Base-by-base conservation (phyloP, 2,113 vertebrate genomes). In the Clarias batrachus region DNA sequence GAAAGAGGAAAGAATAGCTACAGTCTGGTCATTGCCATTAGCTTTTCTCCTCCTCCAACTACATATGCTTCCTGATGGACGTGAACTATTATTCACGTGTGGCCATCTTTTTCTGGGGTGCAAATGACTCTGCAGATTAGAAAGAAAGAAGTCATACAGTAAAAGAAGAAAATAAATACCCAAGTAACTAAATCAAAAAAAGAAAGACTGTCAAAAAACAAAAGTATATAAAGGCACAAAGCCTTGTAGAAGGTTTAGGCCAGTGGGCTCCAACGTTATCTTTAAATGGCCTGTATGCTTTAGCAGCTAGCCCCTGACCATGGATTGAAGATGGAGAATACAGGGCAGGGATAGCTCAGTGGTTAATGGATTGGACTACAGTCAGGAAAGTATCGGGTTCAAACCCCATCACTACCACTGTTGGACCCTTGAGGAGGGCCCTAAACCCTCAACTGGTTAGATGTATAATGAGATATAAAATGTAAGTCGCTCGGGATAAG, bases 61-160 rank as follows among this genome's bases (percentile, higher is more conserved):
- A 71, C 84, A 87, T 87, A 81, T 90, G 89, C 81, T 89, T 87
- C 88, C 86, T 86, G 86, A 14, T 17, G 56, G 41, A 80, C 12
- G 41, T 86, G 63, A 59, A 63, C 82, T 82, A n/a, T 62, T 76
- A 16, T 80, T 6, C n/a, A n/a, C n/a, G n/a, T n/a, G n/a, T 62
- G 37, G 27, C 12, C 3, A 27, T 56, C 5, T 56, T 16, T 79
- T 25, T 60, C 13, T 80, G 27, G 11, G 1, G 21, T 80, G 3
- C 16, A 33, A 80, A 80, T 3, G 3, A 11, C 1, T 66, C 3
- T n/a, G 2, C 5, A 63, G 62, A 7, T 9, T 63, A 9, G 4
- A 63, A 63, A 63, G 62, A 73, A 21, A 17, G 19, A 73, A 21
- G 21, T 19, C 41, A 1, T 21, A 33, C 30, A 33, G 30, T 33